Conservation (phyloP, 1,140 invertebrate species). For the Papilio glaucus region DNA sequence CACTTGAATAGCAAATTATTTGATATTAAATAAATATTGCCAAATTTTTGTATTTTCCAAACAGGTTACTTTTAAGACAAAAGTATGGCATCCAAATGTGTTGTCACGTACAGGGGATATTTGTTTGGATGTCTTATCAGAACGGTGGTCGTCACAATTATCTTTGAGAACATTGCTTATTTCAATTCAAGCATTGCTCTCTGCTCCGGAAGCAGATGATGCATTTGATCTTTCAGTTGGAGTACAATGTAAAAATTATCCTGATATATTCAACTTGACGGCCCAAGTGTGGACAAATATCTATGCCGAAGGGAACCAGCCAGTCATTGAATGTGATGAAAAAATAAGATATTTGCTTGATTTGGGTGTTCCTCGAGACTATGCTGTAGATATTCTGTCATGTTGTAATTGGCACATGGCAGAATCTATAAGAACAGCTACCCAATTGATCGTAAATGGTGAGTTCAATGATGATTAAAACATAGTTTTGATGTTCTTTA, state of each 20-base stretch:
- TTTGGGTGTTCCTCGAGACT: neutral
- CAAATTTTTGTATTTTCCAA: no score
- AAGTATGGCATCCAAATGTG: neutral
- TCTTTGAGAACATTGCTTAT: constrained; percentile 25
- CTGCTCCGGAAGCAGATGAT: constrained; percentile 46
- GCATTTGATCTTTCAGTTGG: constrained; percentile 42
- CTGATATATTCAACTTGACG: constrained; percentile 39
- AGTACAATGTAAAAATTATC: constrained; percentile 41
- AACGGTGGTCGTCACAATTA: neutral
- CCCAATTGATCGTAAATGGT: no score
- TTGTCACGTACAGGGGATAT: neutral
- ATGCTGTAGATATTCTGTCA: neutral
- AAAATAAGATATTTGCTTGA: neutral
- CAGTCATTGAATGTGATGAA: neutral
- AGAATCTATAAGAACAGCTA: no score
- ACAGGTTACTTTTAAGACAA: neutral
- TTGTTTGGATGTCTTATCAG: neutral
- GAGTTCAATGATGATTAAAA: no score
- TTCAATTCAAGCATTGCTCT: constrained; percentile 44
- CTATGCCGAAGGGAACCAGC: neutral
- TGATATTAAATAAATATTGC: neutral
- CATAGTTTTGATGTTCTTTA: no score
- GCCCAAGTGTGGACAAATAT: constrained; percentile 33
- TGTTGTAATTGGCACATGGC: neutral
- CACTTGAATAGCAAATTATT: no score